Percentiles rank a stretch among this genome's conserved stretches.
These are phyloP conservation scores for Paragorgia papillata DNA, from an alignment of 92 coral and sea anemone species.

Conservation along the genomic window DNA sequence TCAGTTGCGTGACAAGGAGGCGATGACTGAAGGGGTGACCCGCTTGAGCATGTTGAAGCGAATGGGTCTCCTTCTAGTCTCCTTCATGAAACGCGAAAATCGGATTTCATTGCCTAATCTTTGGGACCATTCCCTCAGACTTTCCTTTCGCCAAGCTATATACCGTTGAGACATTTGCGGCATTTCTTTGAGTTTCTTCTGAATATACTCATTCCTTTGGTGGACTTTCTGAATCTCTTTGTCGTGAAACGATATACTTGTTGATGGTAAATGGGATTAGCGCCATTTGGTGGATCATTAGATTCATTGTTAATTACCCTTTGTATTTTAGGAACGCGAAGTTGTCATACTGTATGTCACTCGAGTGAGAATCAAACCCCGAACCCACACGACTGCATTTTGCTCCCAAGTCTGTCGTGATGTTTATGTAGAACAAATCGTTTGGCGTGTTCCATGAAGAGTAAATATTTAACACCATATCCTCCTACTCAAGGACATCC, in stretches of 20 bases:
- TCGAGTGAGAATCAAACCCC: neutral
- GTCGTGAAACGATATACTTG: neutral
- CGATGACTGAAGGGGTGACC: conserved; percentile 39
- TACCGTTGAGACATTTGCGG: neutral
- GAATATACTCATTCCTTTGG: neutral
- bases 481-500: neutral
- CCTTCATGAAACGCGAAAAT: too few species aligned
- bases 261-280: neutral
- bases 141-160: too few species aligned
- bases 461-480: neutral
- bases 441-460: neutral
- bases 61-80: neutral
- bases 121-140: too few species aligned
- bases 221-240: neutral
- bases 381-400: neutral
- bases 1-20: conserved; percentile 20
- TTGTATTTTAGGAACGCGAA: neutral
- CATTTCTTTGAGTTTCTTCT: neutral
- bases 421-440: neutral
- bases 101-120: too few species aligned
- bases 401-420: neutral
- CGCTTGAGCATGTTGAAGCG: conserved; percentile 23
- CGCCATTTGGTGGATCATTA: too few species aligned
- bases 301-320: neutral
- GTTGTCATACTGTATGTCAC: neutral